Evolutionary conservation across 2,888 invertebrate species (phyloP).

Genomic region (Falcaria lacertinaria): DNA sequence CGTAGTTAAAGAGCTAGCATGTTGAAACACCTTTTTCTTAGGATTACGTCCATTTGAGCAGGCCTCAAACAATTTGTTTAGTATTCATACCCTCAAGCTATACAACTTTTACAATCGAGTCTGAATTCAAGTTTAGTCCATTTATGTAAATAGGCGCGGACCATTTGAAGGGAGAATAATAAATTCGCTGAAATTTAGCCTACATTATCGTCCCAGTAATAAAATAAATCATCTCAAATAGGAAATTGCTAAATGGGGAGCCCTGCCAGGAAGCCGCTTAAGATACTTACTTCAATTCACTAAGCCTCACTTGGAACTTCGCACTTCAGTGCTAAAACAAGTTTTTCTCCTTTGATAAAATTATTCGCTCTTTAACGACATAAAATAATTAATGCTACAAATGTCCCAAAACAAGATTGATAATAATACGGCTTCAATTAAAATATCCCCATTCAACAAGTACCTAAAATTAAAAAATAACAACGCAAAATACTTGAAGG

Average conservation of each 20-base stretch:
- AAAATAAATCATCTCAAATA: slow-evolving; percentile 2
- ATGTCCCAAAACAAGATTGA: too few relatives aligned
- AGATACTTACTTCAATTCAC: slow-evolving; percentile 5
- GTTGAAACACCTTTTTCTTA: neutral
- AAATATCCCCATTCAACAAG: too few relatives aligned
- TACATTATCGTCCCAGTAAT: slow-evolving; percentile 1
- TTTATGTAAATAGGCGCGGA: slow-evolving; percentile 12
- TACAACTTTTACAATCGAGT: slow-evolving; percentile 13
- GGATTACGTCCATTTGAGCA: neutral
- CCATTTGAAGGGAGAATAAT: slow-evolving; percentile 1
- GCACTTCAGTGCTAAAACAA: neutral
- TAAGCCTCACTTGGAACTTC: neutral
- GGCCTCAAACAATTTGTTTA: slow-evolving; percentile 1
- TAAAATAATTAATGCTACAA: too few relatives aligned
- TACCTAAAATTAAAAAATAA: too few relatives aligned
- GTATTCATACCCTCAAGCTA: slow-evolving; percentile 5
- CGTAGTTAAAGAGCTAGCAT: too few relatives aligned
- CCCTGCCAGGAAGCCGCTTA: slow-evolving; percentile 4
- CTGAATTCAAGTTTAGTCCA: slow-evolving; percentile 7
- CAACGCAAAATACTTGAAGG: too few relatives aligned
- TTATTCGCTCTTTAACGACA: too few relatives aligned
- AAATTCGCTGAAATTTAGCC: neutral
- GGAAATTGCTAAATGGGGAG: slow-evolving; percentile 3
- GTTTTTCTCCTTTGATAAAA: neutral
- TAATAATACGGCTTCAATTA: too few relatives aligned